A percentile compares a stretch with the other conserved stretches of the same genome.
phyloP scores from a whole-genome alignment of 2,888 invertebrate species.

The Andrena dorsata region DNA sequence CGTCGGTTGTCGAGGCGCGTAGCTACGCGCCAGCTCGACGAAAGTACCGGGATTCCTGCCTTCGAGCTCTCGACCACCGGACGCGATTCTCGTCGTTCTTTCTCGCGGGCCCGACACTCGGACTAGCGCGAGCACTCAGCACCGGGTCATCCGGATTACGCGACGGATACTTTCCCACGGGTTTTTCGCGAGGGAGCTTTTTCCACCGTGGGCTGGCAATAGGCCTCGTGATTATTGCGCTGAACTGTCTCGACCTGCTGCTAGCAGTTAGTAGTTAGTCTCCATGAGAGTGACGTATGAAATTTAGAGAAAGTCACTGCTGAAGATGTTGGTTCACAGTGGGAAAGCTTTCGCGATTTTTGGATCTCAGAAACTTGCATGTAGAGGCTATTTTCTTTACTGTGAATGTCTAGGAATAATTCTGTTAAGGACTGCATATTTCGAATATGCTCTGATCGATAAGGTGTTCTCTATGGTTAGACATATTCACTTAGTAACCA shows the following conservation, averaged over 20 bases:
- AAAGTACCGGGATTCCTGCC: constrained; percentile 71
- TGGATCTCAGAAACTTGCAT: too few species aligned
- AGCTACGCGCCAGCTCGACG: constrained; percentile 66
- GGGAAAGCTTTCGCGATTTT: too few species aligned
- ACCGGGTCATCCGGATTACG: constrained; percentile 68
- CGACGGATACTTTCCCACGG: constrained; percentile 75
- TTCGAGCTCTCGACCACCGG: constrained; percentile 59
- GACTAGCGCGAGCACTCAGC: constrained; percentile 34
- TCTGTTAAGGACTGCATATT: too few species aligned
- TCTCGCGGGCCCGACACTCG: constrained; percentile 41
- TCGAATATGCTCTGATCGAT: too few species aligned
- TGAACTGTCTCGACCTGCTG: constrained; percentile 2
- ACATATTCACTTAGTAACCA: too few species aligned
- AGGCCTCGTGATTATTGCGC: constrained; percentile 8
- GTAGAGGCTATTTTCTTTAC: too few species aligned
- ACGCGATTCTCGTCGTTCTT: constrained; percentile 57
- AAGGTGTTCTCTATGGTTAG: too few species aligned
- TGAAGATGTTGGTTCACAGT: too few species aligned
- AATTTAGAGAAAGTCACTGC: too few species aligned
- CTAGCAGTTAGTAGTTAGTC: too few species aligned
- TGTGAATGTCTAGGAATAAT: too few species aligned
- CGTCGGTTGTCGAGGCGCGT: constrained; percentile 63
- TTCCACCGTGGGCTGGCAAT: constrained; percentile 23
- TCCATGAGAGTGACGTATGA: too few species aligned
- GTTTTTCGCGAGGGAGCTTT: constrained; percentile 63